Conservation (phyloP, 2,888 invertebrate species). For the Hydroisotoma schaefferi region DNA sequence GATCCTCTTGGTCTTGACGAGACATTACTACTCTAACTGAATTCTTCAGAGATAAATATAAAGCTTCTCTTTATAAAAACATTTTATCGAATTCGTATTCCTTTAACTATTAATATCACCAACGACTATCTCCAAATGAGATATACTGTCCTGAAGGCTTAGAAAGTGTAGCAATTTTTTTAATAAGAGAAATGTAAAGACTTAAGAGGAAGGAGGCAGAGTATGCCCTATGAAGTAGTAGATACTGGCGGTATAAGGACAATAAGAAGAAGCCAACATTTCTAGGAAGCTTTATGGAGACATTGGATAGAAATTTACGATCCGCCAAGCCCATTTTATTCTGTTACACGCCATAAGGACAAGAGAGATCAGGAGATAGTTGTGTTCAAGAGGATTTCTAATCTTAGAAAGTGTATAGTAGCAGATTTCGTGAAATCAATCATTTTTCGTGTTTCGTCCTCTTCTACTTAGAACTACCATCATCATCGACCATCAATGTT, state of each 20-base stretch:
- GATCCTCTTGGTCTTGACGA: no score
- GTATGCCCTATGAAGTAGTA: background rate
- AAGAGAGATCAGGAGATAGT: constrained; percentile 10
- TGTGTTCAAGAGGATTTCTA: constrained; percentile 13
- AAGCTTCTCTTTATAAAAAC: background rate
- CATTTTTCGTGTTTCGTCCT: constrained; percentile 10
- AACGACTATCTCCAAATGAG: background rate
- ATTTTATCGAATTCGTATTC: background rate
- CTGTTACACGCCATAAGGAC: constrained; percentile 14
- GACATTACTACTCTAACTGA: no score
- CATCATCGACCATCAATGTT: no score
- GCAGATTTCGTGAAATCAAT: constrained; percentile 14
- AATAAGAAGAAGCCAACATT: constrained; percentile 8
- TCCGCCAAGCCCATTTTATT: constrained; percentile 10
- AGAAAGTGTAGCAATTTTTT: background rate
- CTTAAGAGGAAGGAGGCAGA: background rate
- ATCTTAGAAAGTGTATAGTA: constrained; percentile 13
- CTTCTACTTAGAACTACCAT: no score
- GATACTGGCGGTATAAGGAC: background rate
- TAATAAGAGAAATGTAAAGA: background rate
- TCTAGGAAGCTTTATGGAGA: constrained; percentile 16
- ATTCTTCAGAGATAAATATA: constrained; percentile 1
- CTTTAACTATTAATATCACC: background rate
- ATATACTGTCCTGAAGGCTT: background rate
- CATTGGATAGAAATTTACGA: constrained; percentile 18